Conservation (phyloP, 2,888 invertebrate genomes). For the Argynnis bischoffii region DNA sequence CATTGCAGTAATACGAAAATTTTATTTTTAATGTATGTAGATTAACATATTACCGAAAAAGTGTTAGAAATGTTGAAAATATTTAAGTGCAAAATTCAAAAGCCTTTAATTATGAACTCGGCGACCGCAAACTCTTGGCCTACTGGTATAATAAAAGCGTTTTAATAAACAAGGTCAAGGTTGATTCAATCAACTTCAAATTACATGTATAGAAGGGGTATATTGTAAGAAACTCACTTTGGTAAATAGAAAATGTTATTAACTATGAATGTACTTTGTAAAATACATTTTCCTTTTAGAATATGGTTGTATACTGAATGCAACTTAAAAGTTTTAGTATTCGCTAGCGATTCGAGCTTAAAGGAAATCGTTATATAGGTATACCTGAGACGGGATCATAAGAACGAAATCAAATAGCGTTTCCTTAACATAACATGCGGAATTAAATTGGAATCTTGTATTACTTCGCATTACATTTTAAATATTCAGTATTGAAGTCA, state of each 20-base stretch:
- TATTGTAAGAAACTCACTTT: neutral
- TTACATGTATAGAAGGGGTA: neutral
- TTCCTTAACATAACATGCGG: conserved; percentile 9
- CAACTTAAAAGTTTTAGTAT: conserved; percentile 11
- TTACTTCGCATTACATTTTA: conserved; percentile 7
- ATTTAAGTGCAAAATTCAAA: neutral
- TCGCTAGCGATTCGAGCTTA: conserved; percentile 4
- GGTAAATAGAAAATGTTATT: neutral
- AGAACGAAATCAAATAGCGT: conserved; percentile 16
- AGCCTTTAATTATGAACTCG: conserved; percentile 7
- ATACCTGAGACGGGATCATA: conserved; percentile 10
- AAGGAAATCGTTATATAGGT: conserved; percentile 16
- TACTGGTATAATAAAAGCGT: conserved; percentile 6
- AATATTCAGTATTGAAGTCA: conserved; percentile 4
- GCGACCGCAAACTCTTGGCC: neutral
- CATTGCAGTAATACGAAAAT: neutral
- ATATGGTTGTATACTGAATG: conserved; percentile 2
- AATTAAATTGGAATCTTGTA: conserved; percentile 14
- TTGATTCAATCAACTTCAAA: conserved; percentile 9
- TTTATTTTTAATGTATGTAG: neutral
- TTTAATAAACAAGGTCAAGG: conserved; percentile 14
- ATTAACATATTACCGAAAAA: neutral
- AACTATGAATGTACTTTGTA: neutral
- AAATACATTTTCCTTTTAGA: conserved; percentile 1
- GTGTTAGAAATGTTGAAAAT: conserved; percentile 2